phyloP scores from a whole-genome alignment of 2,113 vertebrate genomes.

The Sisor rabdophorus region DNA sequence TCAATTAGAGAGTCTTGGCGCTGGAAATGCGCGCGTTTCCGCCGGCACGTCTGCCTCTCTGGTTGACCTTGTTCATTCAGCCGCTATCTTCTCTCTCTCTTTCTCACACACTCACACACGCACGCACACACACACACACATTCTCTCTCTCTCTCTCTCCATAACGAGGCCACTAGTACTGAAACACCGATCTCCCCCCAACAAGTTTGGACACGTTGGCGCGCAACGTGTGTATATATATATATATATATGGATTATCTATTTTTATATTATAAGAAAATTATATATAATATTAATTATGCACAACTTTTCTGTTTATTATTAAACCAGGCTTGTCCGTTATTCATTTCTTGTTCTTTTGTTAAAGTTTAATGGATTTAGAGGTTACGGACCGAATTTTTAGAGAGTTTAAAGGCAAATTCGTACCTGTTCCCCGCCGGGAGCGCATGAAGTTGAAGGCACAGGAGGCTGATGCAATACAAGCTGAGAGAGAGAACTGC shows the following conservation, averaged over 20 bases:
- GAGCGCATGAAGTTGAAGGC: conserved; percentile 59
- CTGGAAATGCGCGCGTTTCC: conserved; percentile 34
- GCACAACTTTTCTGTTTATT: neutral
- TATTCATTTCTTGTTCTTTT: too few species aligned
- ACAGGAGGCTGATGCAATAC: conserved; percentile 75
- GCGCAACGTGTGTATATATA: neutral
- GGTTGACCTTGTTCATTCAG: conserved; percentile 49
- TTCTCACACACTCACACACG: too few species aligned
- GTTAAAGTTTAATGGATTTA: neutral
- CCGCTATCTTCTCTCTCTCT: conserved; percentile 38
- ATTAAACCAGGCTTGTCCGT: neutral
- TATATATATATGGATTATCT: neutral
- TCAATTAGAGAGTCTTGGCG: neutral
- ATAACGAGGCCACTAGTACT: neutral
- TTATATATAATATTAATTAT: neutral
- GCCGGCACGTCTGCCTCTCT: conserved; percentile 45
- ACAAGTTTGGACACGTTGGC: conserved; percentile 11
- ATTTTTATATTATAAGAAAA: neutral
- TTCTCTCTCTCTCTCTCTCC: neutral
- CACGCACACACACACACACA: too few species aligned
- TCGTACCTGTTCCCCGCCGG: conserved; percentile 64
- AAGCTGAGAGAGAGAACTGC: conserved; percentile 59
- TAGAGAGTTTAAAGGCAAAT: neutral
- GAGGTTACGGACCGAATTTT: neutral
- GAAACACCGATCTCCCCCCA: neutral